phyloP scores from a whole-genome alignment of 2,797 vertebrate species.

The Heterohyrax brucei region DNA sequence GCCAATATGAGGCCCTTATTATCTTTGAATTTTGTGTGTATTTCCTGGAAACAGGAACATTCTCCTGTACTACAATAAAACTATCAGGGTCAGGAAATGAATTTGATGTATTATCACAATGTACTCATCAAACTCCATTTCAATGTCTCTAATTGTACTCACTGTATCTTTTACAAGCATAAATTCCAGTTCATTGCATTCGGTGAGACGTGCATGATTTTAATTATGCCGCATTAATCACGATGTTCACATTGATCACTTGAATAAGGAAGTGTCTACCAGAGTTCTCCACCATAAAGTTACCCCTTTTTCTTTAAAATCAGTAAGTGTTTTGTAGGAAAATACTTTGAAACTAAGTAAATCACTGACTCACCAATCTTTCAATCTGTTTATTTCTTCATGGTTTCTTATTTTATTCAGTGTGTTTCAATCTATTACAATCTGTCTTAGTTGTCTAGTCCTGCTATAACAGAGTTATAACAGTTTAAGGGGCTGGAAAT shows the following conservation, averaged over 20 bases:
- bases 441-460: no score
- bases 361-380: not conserved
- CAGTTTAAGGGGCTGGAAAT: no score
- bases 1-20: no score
- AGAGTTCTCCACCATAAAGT: not conserved
- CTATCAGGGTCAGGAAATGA: not conserved
- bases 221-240: not conserved
- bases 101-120: not conserved
- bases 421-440: not conserved
- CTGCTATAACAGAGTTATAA: no score
- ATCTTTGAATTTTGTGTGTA: no score
- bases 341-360: slow-evolving; percentile 6
- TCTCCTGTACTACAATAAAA: no score
- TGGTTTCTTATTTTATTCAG: not conserved
- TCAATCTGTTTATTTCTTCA: not conserved
- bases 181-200: not conserved
- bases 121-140: not conserved
- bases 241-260: not conserved
- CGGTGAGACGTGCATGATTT: not conserved
- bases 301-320: not conserved
- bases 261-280: not conserved
- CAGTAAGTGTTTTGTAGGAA: not conserved
- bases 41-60: no score
- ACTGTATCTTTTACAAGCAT: not conserved
- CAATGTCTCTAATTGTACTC: not conserved